Base-by-base conservation (phyloP, 2,888 invertebrate species). In the Lycaena phlaeas region DNA sequence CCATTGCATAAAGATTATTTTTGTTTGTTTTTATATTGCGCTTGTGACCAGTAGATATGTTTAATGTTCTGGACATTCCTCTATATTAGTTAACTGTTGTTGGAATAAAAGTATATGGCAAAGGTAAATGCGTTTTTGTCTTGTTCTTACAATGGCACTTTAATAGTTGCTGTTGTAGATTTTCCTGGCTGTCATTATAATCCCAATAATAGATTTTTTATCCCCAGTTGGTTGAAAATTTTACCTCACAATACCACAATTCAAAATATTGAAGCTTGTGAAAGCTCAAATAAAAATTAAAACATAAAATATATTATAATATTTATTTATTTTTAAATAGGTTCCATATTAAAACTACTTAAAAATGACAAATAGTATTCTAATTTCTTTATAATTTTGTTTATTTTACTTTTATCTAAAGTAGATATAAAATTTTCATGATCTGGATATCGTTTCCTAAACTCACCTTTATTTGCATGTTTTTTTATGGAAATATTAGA, bases 321-420 rank as follows among this genome's bases (percentile, higher is more conserved):
- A n/a, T n/a, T n/a, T n/a, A n/a, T n/a, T n/a, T n/a, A n/a, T n/a
- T n/a, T n/a, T n/a, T n/a, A n/a, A n/a, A n/a, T n/a, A n/a, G n/a
- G n/a, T n/a, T n/a, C n/a, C n/a, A 25, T 63, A 50, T 67, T 59
- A 59, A 59, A 68, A 53, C 64, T 68, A 43, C 87, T 87, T 22
- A 88, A 66, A 82, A 85, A 93, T 0, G 91, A 89, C 44, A 93
- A 68, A 68, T 90, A 90, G 71, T 89, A 93, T 59, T 92, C 90
- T 1, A 93, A 57, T 75, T 92, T 93, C 58, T 89, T 92, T 0
- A 87, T 59, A 49, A 85, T 71, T 42, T 84, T 77, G 49, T 85
- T 86, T 4, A 90, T 56, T 64, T 86, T 87, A 31, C 72, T 77
- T 36, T 79, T 63, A 43, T 87, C 77, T 49, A 90, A 59, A n/a